A percentile compares a stretch with the other conserved stretches of the same genome.
phyloP scores from a whole-genome alignment of 1,140 invertebrate species.

The Brachionus rotundiformis region DNA sequence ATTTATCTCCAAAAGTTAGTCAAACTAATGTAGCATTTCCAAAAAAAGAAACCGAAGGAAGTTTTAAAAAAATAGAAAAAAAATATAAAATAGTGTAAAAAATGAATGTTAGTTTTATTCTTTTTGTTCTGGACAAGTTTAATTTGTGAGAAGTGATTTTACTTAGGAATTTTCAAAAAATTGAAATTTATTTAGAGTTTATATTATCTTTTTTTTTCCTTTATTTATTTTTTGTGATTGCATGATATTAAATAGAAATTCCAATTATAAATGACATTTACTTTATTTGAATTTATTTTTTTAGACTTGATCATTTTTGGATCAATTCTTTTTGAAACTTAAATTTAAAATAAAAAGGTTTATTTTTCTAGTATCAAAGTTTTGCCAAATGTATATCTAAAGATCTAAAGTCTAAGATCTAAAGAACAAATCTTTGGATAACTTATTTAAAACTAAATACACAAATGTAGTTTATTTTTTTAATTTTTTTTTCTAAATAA shows the following conservation, averaged over 20 bases:
- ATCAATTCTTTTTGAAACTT: background rate
- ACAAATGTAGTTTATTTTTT: background rate
- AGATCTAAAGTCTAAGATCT: background rate
- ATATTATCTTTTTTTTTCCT: background rate
- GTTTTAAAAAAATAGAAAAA: constrained; percentile 16
- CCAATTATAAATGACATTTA: constrained; percentile 9
- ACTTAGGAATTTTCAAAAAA: background rate
- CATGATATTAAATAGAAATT: background rate
- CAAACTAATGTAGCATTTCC: background rate
- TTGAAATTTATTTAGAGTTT: constrained; percentile 22
- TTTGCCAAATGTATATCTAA: background rate
- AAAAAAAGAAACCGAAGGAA: constrained; percentile 14
- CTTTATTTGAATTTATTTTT: background rate
- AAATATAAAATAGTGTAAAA: background rate
- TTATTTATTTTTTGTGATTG: background rate
- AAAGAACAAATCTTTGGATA: background rate
- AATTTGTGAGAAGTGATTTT: background rate
- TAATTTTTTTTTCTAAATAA: constrained; percentile 16
- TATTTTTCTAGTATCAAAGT: background rate
- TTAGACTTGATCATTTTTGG: background rate
- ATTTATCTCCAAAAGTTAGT: constrained; percentile 12
- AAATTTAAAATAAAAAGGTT: background rate
- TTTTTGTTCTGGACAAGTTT: background rate
- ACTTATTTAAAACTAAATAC: background rate
- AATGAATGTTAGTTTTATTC: background rate